Base-by-base conservation (phyloP, 2,888 invertebrate genomes). In the Dendrolimus houi region DNA sequence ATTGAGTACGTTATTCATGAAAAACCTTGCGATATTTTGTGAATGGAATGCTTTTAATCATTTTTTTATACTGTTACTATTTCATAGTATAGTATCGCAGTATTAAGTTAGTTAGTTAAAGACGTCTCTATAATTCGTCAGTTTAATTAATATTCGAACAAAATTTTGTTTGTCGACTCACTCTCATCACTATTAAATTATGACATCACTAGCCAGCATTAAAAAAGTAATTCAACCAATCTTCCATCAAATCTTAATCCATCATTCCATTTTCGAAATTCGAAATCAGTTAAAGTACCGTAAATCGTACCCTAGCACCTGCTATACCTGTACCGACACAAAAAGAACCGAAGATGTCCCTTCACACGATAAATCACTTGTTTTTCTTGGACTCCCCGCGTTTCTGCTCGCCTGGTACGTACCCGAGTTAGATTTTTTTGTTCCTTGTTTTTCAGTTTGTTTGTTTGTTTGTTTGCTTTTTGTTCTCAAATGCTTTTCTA, bases 331-430 rank as follows among this genome's bases (percentile, higher is more conserved):
- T 59, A 53, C 53, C 56, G 56, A 56, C 55, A 58, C 56, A 56
- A 59, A 59, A 56, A 54, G 56, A 54, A 41, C 59, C 54, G 59
- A 56, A 56, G 64, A 65, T 66, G 68, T 67, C 64, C 55, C 60
- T 64, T 68, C 68, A 55, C 68, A 68, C 68, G 62, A 68, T 68
- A 68, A 68, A 68, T 68, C 68, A 66, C 55, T 56, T 40, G 60
- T 60, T 60, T 61, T 62, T 61, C 61, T 64, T 57, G 57, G 60
- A 59, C 59, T 61, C 62, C 57, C 54, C 60, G 61, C 57, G 57
- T 62, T 59, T 61, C 56, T 56, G 58, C 54, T 53, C 47, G 54
- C 58, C 54, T 58, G 56, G 58, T 56, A 54, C 54, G n/a, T 42
- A 17, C 41, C 53, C 56, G 10, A 41, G 53, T 65, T 61, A 60